These are phyloP conservation scores for Poecile montanus DNA, from an alignment of 2,797 vertebrate genomes.

Conservation along the genomic window DNA sequence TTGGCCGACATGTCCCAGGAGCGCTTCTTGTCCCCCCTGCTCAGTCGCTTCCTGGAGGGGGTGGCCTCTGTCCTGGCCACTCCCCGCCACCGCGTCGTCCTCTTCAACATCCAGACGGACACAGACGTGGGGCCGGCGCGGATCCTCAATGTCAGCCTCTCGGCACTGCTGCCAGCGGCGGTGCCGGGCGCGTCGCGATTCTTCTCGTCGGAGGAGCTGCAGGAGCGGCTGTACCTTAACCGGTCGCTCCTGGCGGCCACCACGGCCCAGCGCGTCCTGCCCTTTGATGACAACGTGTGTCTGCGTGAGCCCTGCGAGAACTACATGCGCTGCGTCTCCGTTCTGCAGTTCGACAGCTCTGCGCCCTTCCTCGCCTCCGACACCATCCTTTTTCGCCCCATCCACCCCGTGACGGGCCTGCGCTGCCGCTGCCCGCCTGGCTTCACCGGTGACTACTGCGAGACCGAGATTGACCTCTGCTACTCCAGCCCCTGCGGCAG, in stretches of 20 bases:
- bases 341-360: constrained; percentile 93
- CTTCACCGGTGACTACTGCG: constrained; percentile 95
- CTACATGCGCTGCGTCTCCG: constrained; percentile 97
- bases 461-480: constrained; percentile 95
- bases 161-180: constrained; percentile 75
- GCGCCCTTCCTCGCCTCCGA: constrained; percentile 92
- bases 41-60: constrained; percentile 89
- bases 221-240: constrained; percentile 94
- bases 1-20: constrained; percentile 93
- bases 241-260: constrained; percentile 88
- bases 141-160: constrained; percentile 95
- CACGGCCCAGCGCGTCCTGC: constrained; percentile 91
- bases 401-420: constrained; percentile 91
- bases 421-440: constrained; percentile 92
- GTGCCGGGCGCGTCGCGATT: constrained; percentile 70
- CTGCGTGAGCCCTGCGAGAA: constrained; percentile 95
- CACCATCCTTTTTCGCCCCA: constrained; percentile 94
- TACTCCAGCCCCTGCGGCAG: constrained; percentile 91
- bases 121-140: constrained; percentile 84
- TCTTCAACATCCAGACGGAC: constrained; percentile 94
- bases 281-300: constrained; percentile 97
- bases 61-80: constrained; percentile 89
- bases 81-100: constrained; percentile 85
- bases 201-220: constrained; percentile 91
- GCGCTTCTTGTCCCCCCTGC: constrained; percentile 90